Conservation (phyloP, 2,113 vertebrate genomes). For the Silurus asotus region DNA sequence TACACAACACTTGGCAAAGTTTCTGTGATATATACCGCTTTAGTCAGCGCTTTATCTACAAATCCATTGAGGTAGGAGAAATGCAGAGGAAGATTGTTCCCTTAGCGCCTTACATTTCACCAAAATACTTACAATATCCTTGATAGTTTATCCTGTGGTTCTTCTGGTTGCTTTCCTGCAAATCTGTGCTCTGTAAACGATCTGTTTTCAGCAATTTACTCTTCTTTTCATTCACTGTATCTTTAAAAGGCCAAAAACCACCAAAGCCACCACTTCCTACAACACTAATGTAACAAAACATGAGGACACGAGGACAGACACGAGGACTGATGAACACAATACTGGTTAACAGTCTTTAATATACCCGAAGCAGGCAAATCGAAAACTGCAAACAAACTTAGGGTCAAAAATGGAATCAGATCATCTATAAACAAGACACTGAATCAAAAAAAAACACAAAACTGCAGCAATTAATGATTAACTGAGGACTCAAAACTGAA, state of each 20-base stretch:
- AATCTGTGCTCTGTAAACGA: not conserved
- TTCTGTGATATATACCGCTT: not conserved
- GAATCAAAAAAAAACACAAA: no score
- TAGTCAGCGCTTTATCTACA: not conserved
- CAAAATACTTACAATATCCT: not conserved
- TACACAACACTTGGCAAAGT: not conserved
- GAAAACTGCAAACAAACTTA: not conserved
- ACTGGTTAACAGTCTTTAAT: no score
- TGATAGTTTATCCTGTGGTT: not conserved
- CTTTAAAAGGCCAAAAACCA: not conserved
- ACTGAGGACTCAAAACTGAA: not conserved
- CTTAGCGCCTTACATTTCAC: not conserved
- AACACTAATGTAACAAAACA: not conserved
- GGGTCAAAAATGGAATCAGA: no score
- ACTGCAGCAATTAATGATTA: not conserved
- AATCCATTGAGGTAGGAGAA: not conserved
- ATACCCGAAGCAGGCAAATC: no score
- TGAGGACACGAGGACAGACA: no score
- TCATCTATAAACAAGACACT: no score
- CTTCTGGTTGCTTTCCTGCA: not conserved
- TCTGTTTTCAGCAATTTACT: not conserved
- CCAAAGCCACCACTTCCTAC: not conserved
- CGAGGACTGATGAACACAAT: no score
- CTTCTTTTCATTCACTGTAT: not conserved
- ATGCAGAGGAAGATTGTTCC: not conserved